Base-by-base conservation (phyloP, 2,113 vertebrate genomes). In the Colossoma macropomum region DNA sequence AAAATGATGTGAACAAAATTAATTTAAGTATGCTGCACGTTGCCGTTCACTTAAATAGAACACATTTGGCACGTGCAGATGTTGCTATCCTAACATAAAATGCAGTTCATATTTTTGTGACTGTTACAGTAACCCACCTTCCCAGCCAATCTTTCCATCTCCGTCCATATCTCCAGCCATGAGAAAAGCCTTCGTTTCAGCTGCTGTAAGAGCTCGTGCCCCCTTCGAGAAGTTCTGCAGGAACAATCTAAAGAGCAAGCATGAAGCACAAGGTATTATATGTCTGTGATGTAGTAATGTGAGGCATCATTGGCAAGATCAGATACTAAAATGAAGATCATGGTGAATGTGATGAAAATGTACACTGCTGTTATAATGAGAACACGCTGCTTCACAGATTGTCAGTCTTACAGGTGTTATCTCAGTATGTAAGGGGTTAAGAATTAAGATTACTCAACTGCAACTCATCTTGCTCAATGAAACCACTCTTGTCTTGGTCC, bases 401-500 rank as follows among this genome's bases (percentile, higher is more conserved):
- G 34, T 38, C 34, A 38, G 34, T 38, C 34, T 45, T 45, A 11
- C 41, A 45, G 41, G 10, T 38, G 41, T 45, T 45, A 1, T 11
- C 41, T 45, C 41, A 45, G 41, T 45, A 45, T 9, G 10, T 45
- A n/a, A n/a, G n/a, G n/a, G 10, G 41, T 45, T 45, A 45, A 4
- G 9, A 9, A 45, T 1, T 45, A 45, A 9, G 10, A 10, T 45
- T 52, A 92, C 93, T 92, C 86, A 93, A 94, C 93, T 92, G 92
- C 85, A 94, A 83, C 86, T 95, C 93, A 34, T 93, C 91, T 75
- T 92, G 92, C 83, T 94, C 92, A 74, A 93, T 94, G 87, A 79
- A 94, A 62, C 93, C 91, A 52, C 92, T 93, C 77, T 91, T 92
- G 87, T 94, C 92, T 86, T 92, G 92, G 87, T 94, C 93, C 87